A percentile compares a stretch with the other conserved stretches of the same genome.
These are phyloP conservation scores for Leptosomus discolor DNA, from an alignment of 2,113 vertebrate genomes.

Conservation along the genomic window DNA sequence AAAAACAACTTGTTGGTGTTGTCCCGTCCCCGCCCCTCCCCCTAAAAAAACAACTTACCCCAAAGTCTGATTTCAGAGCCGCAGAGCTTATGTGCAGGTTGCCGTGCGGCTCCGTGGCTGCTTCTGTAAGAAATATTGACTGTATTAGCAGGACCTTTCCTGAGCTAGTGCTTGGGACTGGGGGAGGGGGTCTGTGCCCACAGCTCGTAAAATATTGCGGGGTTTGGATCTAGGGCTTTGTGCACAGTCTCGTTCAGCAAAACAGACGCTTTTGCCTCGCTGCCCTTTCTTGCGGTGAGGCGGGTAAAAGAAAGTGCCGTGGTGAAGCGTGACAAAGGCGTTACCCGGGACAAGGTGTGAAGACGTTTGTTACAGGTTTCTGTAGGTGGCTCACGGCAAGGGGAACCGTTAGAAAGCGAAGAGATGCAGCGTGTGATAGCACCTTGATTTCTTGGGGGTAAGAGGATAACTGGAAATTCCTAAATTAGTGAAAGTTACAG, in stretches of 20 bases:
- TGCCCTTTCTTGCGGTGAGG: fast-evolving
- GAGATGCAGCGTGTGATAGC: fast-evolving
- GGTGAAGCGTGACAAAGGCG: fast-evolving
- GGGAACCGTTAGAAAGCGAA: fast-evolving
- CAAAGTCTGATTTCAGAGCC: neutral
- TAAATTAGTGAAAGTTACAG: neutral
- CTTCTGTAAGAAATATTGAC: neutral
- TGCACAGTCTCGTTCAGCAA: fast-evolving
- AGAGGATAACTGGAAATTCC: neutral
- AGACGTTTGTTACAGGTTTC: fast-evolving
- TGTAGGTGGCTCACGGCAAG: fast-evolving
- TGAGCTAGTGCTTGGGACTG: fast-evolving
- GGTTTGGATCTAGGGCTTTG: neutral
- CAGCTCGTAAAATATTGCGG: fast-evolving
- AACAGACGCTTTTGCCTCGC: fast-evolving
- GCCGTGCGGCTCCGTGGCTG: neutral
- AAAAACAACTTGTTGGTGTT: neutral
- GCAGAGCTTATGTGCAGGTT: fast-evolving
- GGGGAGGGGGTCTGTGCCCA: neutral
- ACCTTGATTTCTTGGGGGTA: neutral
- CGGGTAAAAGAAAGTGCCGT: fast-evolving
- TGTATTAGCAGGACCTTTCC: fast-evolving
- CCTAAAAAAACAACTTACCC: too few species aligned
- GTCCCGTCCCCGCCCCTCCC: too few species aligned
- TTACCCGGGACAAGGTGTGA: neutral